Percentiles rank a stretch among this genome's conserved stretches.
These are phyloP conservation scores for Oasisia sp. DNA, from an alignment of 2,888 invertebrate genomes.

Conservation along the genomic window DNA sequence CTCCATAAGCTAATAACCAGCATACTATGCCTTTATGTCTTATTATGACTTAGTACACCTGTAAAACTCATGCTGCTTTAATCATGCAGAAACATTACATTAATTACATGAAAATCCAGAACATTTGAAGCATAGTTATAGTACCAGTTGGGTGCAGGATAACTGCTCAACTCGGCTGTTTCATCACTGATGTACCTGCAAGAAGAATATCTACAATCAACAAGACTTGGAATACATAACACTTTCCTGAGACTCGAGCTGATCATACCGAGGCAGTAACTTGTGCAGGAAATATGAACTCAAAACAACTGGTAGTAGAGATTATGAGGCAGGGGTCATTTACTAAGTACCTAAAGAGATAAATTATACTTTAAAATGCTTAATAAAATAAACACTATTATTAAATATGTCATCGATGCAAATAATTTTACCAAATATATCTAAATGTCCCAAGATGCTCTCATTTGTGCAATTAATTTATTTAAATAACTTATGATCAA, in stretches of 20 bases:
- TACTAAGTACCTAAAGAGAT: neutral
- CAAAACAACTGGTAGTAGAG: neutral
- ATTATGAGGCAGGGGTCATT: neutral
- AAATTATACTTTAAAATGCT: neutral
- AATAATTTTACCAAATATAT: no score
- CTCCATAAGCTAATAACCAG: neutral
- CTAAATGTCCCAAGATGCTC: no score
- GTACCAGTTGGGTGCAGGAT: neutral
- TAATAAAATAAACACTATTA: no score
- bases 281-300: neutral
- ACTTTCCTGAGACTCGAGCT: neutral
- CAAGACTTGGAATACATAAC: neutral
- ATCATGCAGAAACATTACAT: neutral
- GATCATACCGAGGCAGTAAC: neutral
- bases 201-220: neutral
- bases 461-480: no score
- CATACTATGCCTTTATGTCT: no score
- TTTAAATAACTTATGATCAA: no score
- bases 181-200: constrained; percentile 5
- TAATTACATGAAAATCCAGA: neutral
- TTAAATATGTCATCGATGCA: no score
- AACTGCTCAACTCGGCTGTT: neutral
- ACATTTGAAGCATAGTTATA: neutral
- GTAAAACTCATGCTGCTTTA: neutral
- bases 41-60: neutral